Base-by-base conservation (phyloP, 2,888 invertebrate species). In the Deilephila porcellus region DNA sequence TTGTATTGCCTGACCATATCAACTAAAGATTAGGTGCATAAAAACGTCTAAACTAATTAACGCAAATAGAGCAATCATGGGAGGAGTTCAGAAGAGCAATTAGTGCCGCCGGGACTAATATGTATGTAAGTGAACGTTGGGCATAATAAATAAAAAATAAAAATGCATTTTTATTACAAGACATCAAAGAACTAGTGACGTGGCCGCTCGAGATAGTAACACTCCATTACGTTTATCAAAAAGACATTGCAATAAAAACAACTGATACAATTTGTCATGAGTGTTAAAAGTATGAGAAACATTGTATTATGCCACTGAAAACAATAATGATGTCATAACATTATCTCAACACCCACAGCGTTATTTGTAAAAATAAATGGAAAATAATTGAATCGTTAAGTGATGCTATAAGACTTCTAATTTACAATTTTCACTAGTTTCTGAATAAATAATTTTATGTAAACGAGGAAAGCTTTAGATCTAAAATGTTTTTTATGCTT, bases 221-320 rank as follows among this genome's bases (percentile, higher is more conserved):
- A 17, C 20, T 25, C 29, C 29, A 60, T 60, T 60, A 5, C 14
- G 60, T 60, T 60, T 60, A 29, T 29, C 29, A 29, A 34, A 45
- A 64, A 67, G 37, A 25, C 29, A 52, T 67, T 67, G 52, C 67
- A 67, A 67, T 67, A 67, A 67, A 52, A 67, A 67, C 52, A 67
- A 67, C 67, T 67, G 67, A 67, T 67, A 67, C 52, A 67, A 67
- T 67, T 67, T 67, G 67, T 67, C 67, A 67, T 14, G 6, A 25
- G 67, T 52, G 67, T 67, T 67, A 52, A 52, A 62, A 62, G 45
- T 37, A n/a, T 62, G 60, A 60, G 19, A n/a, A 71, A 45, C 62
- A 29, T 52, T 62, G 60, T 45, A 62, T 52, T 34, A 71, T 60
- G 60, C 11, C 19, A 52, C 32, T 71, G 60, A 71, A 60, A 62